Percentiles rank a stretch among this genome's conserved stretches.
phyloP scores from a whole-genome alignment of 2,888 invertebrate species.

The Argyra leucocephala region DNA sequence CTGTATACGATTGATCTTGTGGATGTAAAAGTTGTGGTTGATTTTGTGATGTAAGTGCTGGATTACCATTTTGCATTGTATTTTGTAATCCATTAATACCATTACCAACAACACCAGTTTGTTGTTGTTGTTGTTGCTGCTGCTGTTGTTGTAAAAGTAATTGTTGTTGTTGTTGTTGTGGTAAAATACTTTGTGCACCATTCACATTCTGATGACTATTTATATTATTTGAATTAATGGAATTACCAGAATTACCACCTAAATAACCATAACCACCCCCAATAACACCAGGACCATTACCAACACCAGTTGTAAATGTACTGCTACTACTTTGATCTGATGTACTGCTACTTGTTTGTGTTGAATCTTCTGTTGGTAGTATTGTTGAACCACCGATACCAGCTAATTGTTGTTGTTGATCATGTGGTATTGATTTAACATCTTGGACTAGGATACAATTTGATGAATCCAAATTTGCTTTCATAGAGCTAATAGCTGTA shows the following conservation, averaged over 20 bases:
- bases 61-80: slow-evolving; percentile 19
- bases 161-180: slow-evolving; percentile 50
- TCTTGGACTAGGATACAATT: slow-evolving; percentile 84
- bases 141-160: slow-evolving; percentile 47
- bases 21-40: slow-evolving; percentile 41
- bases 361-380: slow-evolving; percentile 67
- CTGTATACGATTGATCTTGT: slow-evolving; percentile 44
- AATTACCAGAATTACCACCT: slow-evolving; percentile 4
- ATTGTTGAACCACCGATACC: slow-evolving; percentile 51
- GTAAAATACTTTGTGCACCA: slow-evolving; percentile 31
- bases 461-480: slow-evolving; percentile 76
- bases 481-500: slow-evolving; percentile 83
- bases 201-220: slow-evolving; percentile 45
- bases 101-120: slow-evolving; percentile 24
- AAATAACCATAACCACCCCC: slow-evolving; percentile 13
- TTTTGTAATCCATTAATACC: slow-evolving; percentile 20
- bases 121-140: slow-evolving; percentile 26
- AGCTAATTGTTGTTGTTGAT: slow-evolving; percentile 67
- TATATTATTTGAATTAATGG: neutral
- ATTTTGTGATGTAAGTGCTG: slow-evolving; percentile 33
- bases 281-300: slow-evolving; percentile 14
- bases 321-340: slow-evolving; percentile 57
- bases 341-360: slow-evolving; percentile 52
- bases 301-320: slow-evolving; percentile 43
- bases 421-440: slow-evolving; percentile 66